Evolutionary conservation across 1,140 invertebrate genomes (phyloP).

Genomic region (Drosophila busckii): DNA sequence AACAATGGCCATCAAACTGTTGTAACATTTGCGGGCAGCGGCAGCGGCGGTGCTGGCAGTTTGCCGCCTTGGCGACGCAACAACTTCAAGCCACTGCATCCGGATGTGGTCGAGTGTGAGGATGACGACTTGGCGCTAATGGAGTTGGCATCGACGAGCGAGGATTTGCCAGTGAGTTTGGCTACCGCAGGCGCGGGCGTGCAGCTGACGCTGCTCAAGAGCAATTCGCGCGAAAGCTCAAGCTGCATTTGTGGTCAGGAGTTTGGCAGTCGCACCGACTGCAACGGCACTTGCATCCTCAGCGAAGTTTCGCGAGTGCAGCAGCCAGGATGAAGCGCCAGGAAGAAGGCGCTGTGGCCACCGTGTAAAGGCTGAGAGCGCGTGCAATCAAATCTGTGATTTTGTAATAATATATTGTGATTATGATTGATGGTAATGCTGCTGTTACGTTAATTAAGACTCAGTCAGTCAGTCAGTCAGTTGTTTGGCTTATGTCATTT

Average conservation of each 20-base stretch:
- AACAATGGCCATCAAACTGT: conserved; percentile 43
- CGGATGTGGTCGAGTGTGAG: conserved; percentile 67
- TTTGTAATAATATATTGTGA: conserved; percentile 68
- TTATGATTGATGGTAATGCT: conserved; percentile 23
- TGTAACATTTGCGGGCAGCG: conserved; percentile 50
- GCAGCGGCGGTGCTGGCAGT: background rate
- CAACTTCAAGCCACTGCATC: conserved; percentile 68
- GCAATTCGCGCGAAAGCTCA: conserved; percentile 36
- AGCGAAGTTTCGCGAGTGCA: conserved; percentile 64
- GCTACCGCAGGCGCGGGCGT: conserved; percentile 23
- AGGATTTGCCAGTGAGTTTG: conserved; percentile 36
- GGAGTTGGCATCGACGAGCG: conserved; percentile 58
- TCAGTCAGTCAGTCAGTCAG: no score
- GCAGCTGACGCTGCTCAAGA: conserved; percentile 43
- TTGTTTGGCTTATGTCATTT: conserved; percentile 30
- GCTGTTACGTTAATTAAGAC: no score
- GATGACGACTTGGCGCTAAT: conserved; percentile 63
- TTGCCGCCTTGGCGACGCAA: conserved; percentile 67
- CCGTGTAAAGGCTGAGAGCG: background rate
- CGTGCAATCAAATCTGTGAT: conserved; percentile 41
- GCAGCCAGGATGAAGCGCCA: conserved; percentile 29
- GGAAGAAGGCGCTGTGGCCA: background rate
- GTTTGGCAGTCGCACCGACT: conserved; percentile 63
- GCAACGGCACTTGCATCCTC: conserved; percentile 65
- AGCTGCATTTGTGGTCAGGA: conserved; percentile 68